Percentiles rank a stretch among this genome's conserved stretches.
Conservation (phyloP, 35 echinoderm and acorn worm genomes). For the Amphiura filiformis region DNA sequence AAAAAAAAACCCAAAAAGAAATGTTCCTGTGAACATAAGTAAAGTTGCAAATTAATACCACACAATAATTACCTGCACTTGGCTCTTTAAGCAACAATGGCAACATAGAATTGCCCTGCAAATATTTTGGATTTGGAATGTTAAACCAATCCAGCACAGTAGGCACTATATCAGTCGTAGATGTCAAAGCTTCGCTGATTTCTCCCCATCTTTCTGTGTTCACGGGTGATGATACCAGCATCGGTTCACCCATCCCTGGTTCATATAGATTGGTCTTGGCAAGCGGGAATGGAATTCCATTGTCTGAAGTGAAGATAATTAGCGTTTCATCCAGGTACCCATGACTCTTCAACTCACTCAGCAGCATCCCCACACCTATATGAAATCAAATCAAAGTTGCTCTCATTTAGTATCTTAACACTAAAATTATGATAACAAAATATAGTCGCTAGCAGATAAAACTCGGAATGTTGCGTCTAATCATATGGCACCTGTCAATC, state of each 20-base stretch:
- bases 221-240: conserved; percentile 75
- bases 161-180: conserved; percentile 87
- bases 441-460: background rate
- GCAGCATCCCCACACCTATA: conserved; percentile 89
- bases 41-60: too few species aligned
- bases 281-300: conserved; percentile 96
- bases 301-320: conserved; percentile 85
- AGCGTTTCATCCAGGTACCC: conserved; percentile 92
- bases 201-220: conserved; percentile 75
- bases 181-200: conserved; percentile 72
- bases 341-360: conserved; percentile 62
- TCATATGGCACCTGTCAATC: background rate
- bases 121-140: conserved; percentile 53
- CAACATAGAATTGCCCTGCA: conserved; percentile 79
- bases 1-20: too few species aligned
- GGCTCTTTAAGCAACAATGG: conserved; percentile 54
- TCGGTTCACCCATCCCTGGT: conserved; percentile 96
- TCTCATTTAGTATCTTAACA: background rate
- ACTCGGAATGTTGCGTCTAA: background rate
- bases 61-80: background rate
- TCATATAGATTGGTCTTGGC: conserved; percentile 98
- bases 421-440: background rate
- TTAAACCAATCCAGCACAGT: conserved; percentile 93
- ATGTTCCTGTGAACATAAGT: too few species aligned
- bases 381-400: background rate